phyloP scores from a whole-genome alignment of 2,113 vertebrate species.

The Chelonoidis abingdonii region DNA sequence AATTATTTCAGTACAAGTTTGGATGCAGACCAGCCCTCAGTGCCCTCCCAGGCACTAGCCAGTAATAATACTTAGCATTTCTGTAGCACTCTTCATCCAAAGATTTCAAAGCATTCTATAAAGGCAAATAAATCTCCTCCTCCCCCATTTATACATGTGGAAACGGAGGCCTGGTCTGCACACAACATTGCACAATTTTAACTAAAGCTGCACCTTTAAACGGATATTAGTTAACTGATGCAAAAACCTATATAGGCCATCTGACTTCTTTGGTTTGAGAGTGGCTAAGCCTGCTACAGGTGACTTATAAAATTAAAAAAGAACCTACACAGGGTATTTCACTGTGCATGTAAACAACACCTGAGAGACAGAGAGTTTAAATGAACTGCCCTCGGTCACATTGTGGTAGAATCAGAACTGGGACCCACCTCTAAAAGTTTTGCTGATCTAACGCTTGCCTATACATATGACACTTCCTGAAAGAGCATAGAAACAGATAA shows the following conservation, averaged over 20 bases:
- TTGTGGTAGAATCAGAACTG: neutral
- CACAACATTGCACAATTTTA: neutral
- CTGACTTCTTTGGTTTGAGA: neutral
- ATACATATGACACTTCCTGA: neutral
- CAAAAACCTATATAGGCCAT: constrained; percentile 7
- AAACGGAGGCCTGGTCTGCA: neutral
- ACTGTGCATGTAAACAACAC: constrained; percentile 18
- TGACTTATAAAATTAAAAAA: constrained; percentile 24
- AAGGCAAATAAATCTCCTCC: neutral
- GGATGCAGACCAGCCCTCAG: neutral
- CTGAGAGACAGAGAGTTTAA: constrained; percentile 22
- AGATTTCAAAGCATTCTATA: neutral
- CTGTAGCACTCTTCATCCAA: neutral
- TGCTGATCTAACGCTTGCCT: neutral
- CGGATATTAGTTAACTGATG: constrained; percentile 22
- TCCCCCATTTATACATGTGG: neutral
- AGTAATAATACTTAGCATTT: neutral
- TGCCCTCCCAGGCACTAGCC: neutral
- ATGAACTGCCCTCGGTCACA: neutral
- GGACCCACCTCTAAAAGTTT: neutral
- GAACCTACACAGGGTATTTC: neutral
- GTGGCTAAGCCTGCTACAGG: neutral
- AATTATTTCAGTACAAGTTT: neutral
- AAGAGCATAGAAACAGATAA: neutral
- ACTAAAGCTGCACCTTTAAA: constrained; percentile 7